phyloP scores from a whole-genome alignment of 2,113 vertebrate species.

The Elgaria multicarinata region DNA sequence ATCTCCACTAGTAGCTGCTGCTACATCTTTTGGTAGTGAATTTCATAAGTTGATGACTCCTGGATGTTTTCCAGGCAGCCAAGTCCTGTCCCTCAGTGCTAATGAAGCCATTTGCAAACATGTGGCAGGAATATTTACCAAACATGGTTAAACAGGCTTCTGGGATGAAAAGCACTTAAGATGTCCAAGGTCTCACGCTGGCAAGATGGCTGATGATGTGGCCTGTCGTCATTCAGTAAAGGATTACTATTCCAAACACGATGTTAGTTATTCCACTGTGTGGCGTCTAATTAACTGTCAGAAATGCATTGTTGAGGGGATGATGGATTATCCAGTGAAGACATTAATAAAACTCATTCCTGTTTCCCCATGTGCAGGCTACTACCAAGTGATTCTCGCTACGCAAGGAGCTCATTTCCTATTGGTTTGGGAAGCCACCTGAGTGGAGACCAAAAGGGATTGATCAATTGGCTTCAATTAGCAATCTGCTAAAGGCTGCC shows the following conservation, averaged over 20 bases:
- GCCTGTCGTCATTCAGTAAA: constrained; percentile 57
- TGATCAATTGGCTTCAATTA: background rate
- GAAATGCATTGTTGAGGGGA: constrained; percentile 80
- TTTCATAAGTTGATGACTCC: background rate
- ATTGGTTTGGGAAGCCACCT: constrained; percentile 35
- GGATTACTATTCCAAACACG: constrained; percentile 76
- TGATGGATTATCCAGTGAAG: constrained; percentile 84
- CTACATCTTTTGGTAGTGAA: background rate
- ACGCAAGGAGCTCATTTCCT: background rate
- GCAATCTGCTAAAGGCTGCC: background rate
- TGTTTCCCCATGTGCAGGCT: constrained; percentile 65
- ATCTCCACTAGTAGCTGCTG: background rate
- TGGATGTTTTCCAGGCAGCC: background rate
- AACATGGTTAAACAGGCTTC: constrained; percentile 45
- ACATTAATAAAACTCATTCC: constrained; percentile 82
- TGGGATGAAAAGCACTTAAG: constrained; percentile 55
- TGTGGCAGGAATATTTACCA: constrained; percentile 28
- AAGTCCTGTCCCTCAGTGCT: background rate
- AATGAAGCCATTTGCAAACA: constrained; percentile 34
- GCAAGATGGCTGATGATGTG: constrained; percentile 32
- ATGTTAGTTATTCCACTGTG: constrained; percentile 72
- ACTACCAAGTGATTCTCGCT: constrained; percentile 56
- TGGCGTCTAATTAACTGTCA: constrained; percentile 91
- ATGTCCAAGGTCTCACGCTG: constrained; percentile 47
- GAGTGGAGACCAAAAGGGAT: background rate